phyloP scores from a whole-genome alignment of 2,113 vertebrate genomes.

The Rhinolophus ferrumequinum region DNA sequence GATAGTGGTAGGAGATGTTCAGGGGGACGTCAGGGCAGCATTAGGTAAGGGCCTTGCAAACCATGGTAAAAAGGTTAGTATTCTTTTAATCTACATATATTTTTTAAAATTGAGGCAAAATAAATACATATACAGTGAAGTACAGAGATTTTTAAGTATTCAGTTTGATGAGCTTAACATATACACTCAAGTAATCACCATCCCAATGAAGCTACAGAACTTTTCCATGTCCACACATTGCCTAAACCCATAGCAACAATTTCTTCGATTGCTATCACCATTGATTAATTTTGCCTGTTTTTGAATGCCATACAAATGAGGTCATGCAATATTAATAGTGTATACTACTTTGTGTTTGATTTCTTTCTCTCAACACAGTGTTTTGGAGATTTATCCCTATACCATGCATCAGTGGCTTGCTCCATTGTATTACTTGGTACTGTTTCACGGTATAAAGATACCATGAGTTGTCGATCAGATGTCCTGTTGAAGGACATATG shows the following conservation, averaged over 20 bases:
- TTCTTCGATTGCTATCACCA: background rate
- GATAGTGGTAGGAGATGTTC: background rate
- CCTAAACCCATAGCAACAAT: background rate
- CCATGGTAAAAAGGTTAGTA: background rate
- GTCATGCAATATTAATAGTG: background rate
- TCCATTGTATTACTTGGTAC: background rate
- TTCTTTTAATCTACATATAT: background rate
- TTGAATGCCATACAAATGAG: background rate
- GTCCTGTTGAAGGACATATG: background rate
- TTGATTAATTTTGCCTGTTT: background rate
- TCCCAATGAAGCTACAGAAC: background rate
- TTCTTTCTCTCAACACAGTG: background rate
- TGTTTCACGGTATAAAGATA: background rate
- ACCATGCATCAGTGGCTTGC: background rate
- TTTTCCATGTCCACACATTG: background rate
- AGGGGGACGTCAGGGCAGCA: background rate
- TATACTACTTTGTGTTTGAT: background rate
- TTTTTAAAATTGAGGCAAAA: background rate
- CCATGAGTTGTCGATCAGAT: background rate
- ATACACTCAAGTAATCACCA: no score
- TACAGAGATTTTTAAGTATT: background rate
- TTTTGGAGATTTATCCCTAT: background rate
- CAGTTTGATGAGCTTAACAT: background rate
- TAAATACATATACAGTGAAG: background rate
- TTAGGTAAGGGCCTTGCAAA: background rate